Conservation (phyloP, 2,113 vertebrate species). For the Ornithorhynchus anatinus region DNA sequence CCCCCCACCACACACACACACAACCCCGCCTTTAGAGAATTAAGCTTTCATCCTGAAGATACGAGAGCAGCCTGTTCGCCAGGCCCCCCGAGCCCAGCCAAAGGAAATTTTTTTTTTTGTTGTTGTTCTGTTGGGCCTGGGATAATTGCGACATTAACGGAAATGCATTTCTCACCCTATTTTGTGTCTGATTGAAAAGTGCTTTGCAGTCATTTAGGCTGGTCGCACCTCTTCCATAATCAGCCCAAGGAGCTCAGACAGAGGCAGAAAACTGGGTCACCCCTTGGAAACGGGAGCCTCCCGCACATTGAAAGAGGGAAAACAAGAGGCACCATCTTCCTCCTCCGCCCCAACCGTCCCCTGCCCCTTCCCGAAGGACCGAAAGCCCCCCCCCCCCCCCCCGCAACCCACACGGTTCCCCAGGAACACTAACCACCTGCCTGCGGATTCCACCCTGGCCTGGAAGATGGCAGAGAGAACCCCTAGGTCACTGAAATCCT, state of each 20-base stretch:
- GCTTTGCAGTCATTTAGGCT: constrained; percentile 35
- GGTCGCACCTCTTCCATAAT: constrained; percentile 18
- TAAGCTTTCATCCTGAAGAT: too few relatives aligned
- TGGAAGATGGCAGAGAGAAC: neutral
- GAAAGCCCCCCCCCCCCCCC: too few relatives aligned
- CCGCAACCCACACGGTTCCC: too few relatives aligned
- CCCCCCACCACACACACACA: too few relatives aligned
- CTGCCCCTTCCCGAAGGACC: neutral
- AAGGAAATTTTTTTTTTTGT: constrained; percentile 20
- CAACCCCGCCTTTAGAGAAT: too few relatives aligned
- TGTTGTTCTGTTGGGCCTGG: constrained; percentile 18
- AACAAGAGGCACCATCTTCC: neutral
- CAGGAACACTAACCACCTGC: neutral
- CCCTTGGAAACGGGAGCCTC: neutral
- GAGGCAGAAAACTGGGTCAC: constrained; percentile 48
- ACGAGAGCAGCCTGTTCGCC: neutral
- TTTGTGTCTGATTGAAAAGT: constrained; percentile 47
- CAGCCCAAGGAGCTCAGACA: neutral
- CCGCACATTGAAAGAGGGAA: neutral
- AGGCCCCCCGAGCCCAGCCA: neutral
- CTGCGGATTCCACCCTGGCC: too few relatives aligned
- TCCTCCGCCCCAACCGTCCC: too few relatives aligned
- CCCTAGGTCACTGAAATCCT: neutral
- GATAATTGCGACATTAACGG: constrained; percentile 42
- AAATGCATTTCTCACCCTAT: constrained; percentile 53